Conservation (phyloP, 2,888 invertebrate species). For the Molorchus minor region DNA sequence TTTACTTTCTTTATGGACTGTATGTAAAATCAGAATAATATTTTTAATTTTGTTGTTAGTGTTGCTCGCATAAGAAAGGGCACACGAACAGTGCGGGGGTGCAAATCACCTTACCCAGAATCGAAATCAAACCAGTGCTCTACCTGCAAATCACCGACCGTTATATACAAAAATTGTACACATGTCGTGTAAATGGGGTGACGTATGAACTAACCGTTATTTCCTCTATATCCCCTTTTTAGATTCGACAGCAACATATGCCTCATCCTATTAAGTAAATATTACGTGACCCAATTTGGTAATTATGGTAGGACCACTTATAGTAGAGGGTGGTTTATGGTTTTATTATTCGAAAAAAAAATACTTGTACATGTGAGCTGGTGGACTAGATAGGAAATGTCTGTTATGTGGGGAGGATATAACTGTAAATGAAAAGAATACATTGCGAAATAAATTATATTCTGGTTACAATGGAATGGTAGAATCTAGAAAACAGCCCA, state of each 20-base stretch:
- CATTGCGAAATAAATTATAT: no score
- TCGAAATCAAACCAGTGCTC: constrained; percentile 13
- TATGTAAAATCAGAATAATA: no score
- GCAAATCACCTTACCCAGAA: constrained; percentile 6
- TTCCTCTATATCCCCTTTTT: constrained; percentile 24
- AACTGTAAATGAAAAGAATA: no score
- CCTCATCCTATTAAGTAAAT: constrained; percentile 21
- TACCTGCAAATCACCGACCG: constrained; percentile 35
- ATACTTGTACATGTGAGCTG: no score
- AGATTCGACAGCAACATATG: constrained; percentile 25
- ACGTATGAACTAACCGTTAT: constrained; percentile 44
- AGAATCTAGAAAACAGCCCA: no score
- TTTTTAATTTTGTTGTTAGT: no score
- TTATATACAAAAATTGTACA: constrained; percentile 37
- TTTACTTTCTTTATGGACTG: no score
- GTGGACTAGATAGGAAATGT: not conserved
- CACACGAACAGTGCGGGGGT: constrained; percentile 6
- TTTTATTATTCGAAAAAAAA: constrained; percentile 12
- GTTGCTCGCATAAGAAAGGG: not conserved
- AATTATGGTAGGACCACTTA: constrained; percentile 19
- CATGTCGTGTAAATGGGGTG: constrained; percentile 32
- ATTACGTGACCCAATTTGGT: constrained; percentile 28
- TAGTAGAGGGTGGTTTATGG: constrained; percentile 11
- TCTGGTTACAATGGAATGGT: no score
- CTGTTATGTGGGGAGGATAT: not conserved